A percentile compares a stretch with the other conserved stretches of the same genome.
These are phyloP conservation scores for Tetrao urogallus DNA, from an alignment of 2,113 vertebrate species.

Conservation along the genomic window DNA sequence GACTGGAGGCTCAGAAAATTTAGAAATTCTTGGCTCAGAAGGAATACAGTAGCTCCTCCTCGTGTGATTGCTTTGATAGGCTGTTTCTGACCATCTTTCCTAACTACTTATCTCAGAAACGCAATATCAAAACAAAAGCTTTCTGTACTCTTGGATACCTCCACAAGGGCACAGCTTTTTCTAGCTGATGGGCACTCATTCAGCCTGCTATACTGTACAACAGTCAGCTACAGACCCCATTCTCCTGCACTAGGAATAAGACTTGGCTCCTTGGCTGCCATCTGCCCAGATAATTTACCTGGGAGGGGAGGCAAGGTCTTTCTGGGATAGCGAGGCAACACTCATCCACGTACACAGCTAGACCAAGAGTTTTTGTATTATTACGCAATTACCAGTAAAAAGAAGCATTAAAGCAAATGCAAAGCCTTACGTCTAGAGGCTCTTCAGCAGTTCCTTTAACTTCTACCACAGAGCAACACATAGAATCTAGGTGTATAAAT, in stretches of 20 bases:
- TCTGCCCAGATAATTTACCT: not conserved
- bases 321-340: not conserved
- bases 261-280: not conserved
- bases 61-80: not conserved
- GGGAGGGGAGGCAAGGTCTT: not conserved
- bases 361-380: not conserved
- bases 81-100: not conserved
- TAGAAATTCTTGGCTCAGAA: not conserved
- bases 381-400: not conserved
- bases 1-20: not conserved
- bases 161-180: not conserved
- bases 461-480: not conserved
- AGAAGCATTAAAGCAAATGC: not conserved
- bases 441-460: not conserved
- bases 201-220: not conserved
- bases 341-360: not conserved
- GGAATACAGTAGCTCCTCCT: not conserved
- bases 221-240: rapidly evolving
- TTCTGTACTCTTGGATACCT: not conserved
- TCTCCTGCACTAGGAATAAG: not conserved
- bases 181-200: not conserved
- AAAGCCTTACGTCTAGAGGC: not conserved
- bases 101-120: not conserved
- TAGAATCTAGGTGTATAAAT: not conserved
- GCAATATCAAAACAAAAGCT: not conserved